These are phyloP conservation scores for Excalfactoria chinensis DNA, from an alignment of 2,113 vertebrate species.

Conservation along the genomic window DNA sequence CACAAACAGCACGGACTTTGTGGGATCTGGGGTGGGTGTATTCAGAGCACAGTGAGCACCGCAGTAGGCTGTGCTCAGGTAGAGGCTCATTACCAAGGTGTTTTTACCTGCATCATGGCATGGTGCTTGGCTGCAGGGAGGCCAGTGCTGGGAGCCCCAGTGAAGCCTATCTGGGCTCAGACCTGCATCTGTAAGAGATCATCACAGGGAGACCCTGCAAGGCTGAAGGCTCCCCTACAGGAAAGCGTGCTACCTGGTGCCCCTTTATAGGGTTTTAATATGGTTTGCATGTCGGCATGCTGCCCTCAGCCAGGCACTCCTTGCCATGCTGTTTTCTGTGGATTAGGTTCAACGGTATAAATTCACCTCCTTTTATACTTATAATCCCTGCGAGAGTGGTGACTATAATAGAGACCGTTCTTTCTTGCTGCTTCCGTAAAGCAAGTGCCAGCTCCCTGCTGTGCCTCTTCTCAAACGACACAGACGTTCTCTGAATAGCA, in stretches of 20 bases:
- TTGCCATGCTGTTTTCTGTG: not conserved
- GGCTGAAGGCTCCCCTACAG: not conserved
- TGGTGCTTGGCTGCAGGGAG: not conserved
- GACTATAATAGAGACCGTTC: constrained; percentile 8
- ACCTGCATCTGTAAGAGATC: accelerated
- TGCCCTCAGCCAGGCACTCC: not conserved
- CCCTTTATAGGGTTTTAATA: not conserved
- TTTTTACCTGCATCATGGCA: too few relatives aligned
- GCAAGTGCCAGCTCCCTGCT: not conserved
- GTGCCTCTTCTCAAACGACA: constrained; percentile 4
- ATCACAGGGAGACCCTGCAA: not conserved
- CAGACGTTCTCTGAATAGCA: constrained; percentile 11
- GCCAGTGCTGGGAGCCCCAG: not conserved
- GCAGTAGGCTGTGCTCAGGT: not conserved
- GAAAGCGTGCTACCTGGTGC: not conserved
- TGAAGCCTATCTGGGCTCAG: not conserved
- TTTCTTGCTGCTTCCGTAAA: constrained; percentile 31
- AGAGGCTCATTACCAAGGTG: not conserved
- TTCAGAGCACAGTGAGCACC: accelerated
- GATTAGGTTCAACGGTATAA: not conserved
- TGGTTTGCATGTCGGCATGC: not conserved
- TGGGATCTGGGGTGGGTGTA: not conserved
- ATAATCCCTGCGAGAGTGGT: not conserved
- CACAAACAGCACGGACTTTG: not conserved
- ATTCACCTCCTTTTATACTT: constrained; percentile 23